Evolutionary conservation across 2,888 invertebrate genomes (phyloP).

Genomic region (Hymenopus coronatus): DNA sequence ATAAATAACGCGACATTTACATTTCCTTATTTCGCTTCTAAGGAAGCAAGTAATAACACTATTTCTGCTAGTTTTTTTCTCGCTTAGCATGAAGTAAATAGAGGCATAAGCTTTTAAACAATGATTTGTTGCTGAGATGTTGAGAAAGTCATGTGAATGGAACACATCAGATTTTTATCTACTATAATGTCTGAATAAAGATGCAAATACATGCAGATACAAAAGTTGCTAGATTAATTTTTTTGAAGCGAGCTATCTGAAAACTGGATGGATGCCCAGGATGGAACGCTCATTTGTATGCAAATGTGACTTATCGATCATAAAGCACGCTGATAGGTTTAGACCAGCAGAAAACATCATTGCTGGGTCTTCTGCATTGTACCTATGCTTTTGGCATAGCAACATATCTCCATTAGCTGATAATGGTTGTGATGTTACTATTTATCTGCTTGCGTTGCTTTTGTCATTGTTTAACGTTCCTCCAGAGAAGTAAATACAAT

Average conservation of each 20-base stretch:
- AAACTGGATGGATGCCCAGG: not conserved
- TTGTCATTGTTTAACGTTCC: not conserved
- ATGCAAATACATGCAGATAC: not conserved
- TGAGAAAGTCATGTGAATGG: no score
- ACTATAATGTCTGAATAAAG: not conserved
- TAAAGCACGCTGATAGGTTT: not conserved
- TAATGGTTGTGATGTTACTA: not conserved
- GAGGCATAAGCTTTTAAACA: no score
- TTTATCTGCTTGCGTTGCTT: not conserved
- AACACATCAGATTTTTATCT: not conserved
- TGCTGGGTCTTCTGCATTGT: no score
- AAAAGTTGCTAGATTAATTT: not conserved
- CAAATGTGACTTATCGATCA: not conserved
- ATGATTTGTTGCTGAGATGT: no score
- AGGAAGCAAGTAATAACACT: no score
- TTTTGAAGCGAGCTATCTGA: not conserved
- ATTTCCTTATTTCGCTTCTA: no score
- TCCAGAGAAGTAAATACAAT: not conserved
- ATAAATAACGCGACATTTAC: no score
- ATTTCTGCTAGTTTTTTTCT: no score
- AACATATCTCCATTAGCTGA: not conserved
- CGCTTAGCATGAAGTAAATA: no score
- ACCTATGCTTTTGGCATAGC: not conserved
- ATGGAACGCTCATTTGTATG: not conserved
- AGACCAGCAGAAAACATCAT: not conserved